A percentile compares a stretch with the other conserved stretches of the same genome.
Conservation (phyloP, 2,888 invertebrate species). For the Drosophila birchii region DNA sequence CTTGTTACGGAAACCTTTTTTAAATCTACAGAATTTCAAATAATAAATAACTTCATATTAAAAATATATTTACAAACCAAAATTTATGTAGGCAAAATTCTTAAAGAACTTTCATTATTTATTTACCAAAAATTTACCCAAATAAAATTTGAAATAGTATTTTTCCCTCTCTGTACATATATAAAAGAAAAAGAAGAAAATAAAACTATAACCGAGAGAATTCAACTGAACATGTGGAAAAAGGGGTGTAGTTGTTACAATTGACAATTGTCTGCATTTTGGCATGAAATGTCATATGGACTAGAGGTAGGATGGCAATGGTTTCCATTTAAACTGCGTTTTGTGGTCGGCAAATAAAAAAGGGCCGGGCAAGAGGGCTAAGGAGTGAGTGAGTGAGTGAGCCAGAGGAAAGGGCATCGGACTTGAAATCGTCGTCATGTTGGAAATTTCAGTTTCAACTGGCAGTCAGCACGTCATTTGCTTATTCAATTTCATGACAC, state of each 20-base stretch:
- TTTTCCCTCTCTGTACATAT: constrained; percentile 2
- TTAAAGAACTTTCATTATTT: too few relatives aligned
- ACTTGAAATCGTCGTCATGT: constrained; percentile 37
- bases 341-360: constrained; percentile 57
- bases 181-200: background rate
- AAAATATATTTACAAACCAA: too few relatives aligned
- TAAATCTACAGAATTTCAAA: too few relatives aligned
- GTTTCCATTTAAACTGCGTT: constrained; percentile 73
- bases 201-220: constrained; percentile 9
- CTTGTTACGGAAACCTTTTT: too few relatives aligned
- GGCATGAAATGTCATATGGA: constrained; percentile 72
- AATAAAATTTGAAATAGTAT: too few relatives aligned
- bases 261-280: constrained; percentile 77
- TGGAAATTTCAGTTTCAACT: constrained; percentile 66
- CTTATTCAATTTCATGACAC: constrained; percentile 80
- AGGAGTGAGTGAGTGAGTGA: constrained; percentile 44
- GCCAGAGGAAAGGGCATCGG: constrained; percentile 15
- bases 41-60: too few relatives aligned
- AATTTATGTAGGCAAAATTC: too few relatives aligned
- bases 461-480: constrained; percentile 83
- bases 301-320: constrained; percentile 25
- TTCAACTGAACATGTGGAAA: constrained; percentile 33
- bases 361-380: background rate
- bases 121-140: background rate
- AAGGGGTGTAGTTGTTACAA: constrained; percentile 73